Base-by-base conservation (phyloP, 1,140 invertebrate genomes). In the Zaprionus kolodkinae region DNA sequence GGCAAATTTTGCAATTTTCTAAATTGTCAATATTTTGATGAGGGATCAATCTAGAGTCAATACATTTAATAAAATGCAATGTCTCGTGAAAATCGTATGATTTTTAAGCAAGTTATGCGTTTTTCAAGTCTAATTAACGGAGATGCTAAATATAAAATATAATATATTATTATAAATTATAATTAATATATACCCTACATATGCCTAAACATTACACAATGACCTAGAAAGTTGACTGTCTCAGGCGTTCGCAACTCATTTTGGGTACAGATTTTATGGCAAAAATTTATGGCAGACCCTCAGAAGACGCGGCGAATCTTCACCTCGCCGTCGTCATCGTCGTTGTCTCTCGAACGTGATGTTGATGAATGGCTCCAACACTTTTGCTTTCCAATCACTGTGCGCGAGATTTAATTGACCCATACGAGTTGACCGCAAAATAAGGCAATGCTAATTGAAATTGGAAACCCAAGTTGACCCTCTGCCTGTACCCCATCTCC, bases 351-450 rank as follows among this genome's bases (percentile, higher is more conserved):
- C 21, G n/a, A 73, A 63, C 66, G 66, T 70, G 66, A 63, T n/a
- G 38, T 40, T 69, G 71, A 73, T 63, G 66, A 74, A 70, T 71
- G 33, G 43, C 72, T 59, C 35, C 40, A 40, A n/a, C 36, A 72
- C 83, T 81, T 76, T 86, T 81, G 79, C 82, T 86, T 82, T 86
- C 79, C 74, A 74, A 79, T 77, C 72, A 79, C 73, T 38, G 60
- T 50, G 45, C 17, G 45, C 1, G 52, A 30, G 60, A 77, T 77
- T 87, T 87, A 81, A 83, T 72, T 88, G 83, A 87, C 84, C 83
- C 74, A 68, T 66, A 62, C 69, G 66, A 43, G 33, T 56, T 79
- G 84, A 83, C 79, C 80, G 67, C 84, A 87, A 87, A 78, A 60
- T 61, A 62, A 56, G 56, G 50, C 40, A 56, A 15, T 74, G 77